Evolutionary conservation across 2,888 invertebrate species (phyloP).

Genomic region (Atrina japonica): DNA sequence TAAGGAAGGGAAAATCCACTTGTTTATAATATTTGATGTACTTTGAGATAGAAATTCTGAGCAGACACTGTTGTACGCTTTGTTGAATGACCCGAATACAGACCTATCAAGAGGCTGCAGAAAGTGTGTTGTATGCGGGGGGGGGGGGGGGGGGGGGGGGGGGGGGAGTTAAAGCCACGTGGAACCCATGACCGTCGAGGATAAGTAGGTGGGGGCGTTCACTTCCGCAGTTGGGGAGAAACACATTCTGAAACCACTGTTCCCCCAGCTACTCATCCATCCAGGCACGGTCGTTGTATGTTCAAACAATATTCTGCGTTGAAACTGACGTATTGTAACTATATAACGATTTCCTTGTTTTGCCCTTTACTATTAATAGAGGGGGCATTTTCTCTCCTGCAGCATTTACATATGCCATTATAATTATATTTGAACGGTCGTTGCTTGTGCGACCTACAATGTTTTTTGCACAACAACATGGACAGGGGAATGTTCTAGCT

Average conservation of each 20-base stretch:
- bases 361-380: constrained; percentile 17
- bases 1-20: constrained; percentile 43
- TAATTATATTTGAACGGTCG: constrained; percentile 1
- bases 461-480: constrained; percentile 14
- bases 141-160: neutral
- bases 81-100: constrained; percentile 50
- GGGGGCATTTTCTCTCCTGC: constrained; percentile 12
- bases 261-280: constrained; percentile 18
- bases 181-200: constrained; percentile 7
- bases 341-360: constrained; percentile 19
- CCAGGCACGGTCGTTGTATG: constrained; percentile 13
- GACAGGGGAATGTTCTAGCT: constrained; percentile 13
- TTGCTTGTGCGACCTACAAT: constrained; percentile 6
- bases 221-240: constrained; percentile 22
- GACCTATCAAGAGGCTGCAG: constrained; percentile 46
- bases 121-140: constrained; percentile 46
- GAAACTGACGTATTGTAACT: constrained; percentile 10
- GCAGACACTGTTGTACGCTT: constrained; percentile 39
- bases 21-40: constrained; percentile 36
- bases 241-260: constrained; percentile 19
- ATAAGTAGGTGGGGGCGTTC: constrained; percentile 12
- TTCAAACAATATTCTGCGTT: neutral
- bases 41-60: constrained; percentile 38
- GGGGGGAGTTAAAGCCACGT: neutral
- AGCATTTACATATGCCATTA: constrained; percentile 7